A percentile compares a stretch with the other conserved stretches of the same genome.
Evolutionary conservation across 2,113 vertebrate species (phyloP).

Genomic region (Emydura subglobosa): DNA sequence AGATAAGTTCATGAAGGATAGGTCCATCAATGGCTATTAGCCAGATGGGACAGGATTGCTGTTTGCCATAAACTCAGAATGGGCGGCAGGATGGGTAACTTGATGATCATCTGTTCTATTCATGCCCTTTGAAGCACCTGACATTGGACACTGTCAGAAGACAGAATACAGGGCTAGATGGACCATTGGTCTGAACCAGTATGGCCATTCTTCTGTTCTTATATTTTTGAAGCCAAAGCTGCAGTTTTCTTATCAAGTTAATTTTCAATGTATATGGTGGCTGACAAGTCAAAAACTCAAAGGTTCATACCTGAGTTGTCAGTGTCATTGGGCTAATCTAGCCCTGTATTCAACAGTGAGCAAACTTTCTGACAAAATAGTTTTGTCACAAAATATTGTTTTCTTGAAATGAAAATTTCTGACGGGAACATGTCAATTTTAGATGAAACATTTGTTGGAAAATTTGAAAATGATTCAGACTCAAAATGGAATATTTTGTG

Average conservation of each 20-base stretch:
- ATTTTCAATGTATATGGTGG: neutral
- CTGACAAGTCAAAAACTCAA: neutral
- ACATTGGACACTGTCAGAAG: no score
- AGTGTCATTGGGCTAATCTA: neutral
- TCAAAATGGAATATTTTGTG: conserved; percentile 7
- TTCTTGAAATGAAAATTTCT: neutral
- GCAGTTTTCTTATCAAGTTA: neutral
- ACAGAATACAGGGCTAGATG: no score
- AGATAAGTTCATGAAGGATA: no score
- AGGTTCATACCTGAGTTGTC: neutral
- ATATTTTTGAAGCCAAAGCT: neutral
- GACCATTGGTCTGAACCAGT: no score
- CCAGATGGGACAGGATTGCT: no score
- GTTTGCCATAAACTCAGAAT: no score
- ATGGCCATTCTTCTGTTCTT: no score
- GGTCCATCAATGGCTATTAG: no score
- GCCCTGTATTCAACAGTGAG: neutral
- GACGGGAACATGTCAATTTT: neutral
- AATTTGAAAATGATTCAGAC: neutral
- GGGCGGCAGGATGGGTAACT: no score
- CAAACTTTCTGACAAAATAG: neutral
- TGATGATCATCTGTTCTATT: no score
- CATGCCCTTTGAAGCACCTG: no score
- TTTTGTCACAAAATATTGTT: neutral
- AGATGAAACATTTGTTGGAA: neutral